A percentile compares a stretch with the other conserved stretches of the same genome.
phyloP scores from a whole-genome alignment of 2,888 invertebrate genomes.

The Phalera bucephala region DNA sequence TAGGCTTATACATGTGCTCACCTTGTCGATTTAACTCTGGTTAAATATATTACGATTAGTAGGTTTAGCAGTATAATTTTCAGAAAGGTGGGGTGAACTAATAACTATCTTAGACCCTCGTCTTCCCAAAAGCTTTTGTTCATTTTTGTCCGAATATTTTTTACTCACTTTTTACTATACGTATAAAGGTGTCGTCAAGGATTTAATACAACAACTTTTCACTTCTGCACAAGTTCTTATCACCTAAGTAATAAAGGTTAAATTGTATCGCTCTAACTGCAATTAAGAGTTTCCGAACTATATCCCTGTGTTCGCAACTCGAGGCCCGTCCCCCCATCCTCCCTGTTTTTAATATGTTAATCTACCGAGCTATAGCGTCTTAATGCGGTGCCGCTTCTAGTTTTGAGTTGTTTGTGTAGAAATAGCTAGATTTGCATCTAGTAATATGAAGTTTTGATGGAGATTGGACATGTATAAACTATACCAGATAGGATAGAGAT shows the following conservation, averaged over 20 bases:
- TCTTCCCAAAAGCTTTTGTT: too few relatives aligned
- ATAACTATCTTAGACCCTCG: too few relatives aligned
- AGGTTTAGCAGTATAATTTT: too few relatives aligned
- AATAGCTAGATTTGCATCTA: conserved; percentile 23
- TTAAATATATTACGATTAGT: too few relatives aligned
- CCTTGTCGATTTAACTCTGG: too few relatives aligned
- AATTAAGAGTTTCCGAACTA: conserved; percentile 30
- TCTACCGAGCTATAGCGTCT: conserved; percentile 37
- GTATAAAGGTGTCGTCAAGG: too few relatives aligned
- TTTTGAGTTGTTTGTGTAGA: conserved; percentile 25
- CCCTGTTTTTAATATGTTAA: conserved; percentile 50
- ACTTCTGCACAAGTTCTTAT: conserved; percentile 16
- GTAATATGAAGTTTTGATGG: background rate
- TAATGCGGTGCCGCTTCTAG: conserved; percentile 34
- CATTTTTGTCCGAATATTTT: too few relatives aligned
- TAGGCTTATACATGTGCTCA: too few relatives aligned
- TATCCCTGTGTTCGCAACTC: conserved; percentile 23
- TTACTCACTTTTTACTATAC: too few relatives aligned
- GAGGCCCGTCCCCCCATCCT: conserved; percentile 18
- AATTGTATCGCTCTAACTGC: conserved; percentile 17
- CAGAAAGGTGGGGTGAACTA: too few relatives aligned
- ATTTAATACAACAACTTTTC: conserved; percentile 8
- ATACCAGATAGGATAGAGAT: too few relatives aligned
- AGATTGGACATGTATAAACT: too few relatives aligned
- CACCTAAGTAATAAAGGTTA: conserved; percentile 10